These are phyloP conservation scores for Coturnix japonica DNA, from an alignment of 2,113 vertebrate genomes.

Conservation along the genomic window DNA sequence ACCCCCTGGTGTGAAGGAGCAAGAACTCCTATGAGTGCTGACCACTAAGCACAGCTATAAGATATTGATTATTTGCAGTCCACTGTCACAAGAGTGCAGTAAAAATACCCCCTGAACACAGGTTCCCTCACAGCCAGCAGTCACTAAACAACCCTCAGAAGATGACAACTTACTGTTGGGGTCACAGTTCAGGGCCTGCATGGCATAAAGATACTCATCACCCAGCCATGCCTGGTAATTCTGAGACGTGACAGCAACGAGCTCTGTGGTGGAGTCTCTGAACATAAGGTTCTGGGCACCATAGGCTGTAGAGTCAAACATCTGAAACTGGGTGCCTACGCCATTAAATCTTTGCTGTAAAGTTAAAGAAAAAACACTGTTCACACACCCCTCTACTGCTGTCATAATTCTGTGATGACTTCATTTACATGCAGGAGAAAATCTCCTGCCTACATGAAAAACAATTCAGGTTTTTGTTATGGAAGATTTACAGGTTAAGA, in stretches of 20 bases:
- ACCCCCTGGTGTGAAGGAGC: not conserved
- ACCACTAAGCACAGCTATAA: not conserved
- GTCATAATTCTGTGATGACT: not conserved
- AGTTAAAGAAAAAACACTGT: not conserved
- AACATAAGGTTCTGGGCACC: constrained; percentile 84
- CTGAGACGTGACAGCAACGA: constrained; percentile 74
- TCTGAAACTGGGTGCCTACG: constrained; percentile 78
- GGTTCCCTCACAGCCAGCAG: not conserved
- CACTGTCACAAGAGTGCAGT: not conserved
- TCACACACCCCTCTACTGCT: not conserved
- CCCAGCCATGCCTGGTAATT: constrained; percentile 89
- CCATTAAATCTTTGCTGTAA: constrained; percentile 75
- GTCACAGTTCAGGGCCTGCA: constrained; percentile 87
- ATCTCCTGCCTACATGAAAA: not conserved
- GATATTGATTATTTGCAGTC: fast-evolving
- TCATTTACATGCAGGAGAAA: not conserved
- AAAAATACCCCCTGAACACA: not conserved
- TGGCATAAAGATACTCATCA: constrained; percentile 76
- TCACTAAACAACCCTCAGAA: not conserved
- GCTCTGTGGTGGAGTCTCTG: constrained; percentile 81
- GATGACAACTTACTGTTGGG: constrained; percentile 75
- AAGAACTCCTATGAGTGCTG: not conserved
- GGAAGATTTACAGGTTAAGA: not conserved
- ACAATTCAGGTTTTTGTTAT: too few species aligned
- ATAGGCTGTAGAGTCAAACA: constrained; percentile 85